Evolutionary conservation across 2,113 vertebrate species (phyloP).

Genomic region (Bubo blakistoni): DNA sequence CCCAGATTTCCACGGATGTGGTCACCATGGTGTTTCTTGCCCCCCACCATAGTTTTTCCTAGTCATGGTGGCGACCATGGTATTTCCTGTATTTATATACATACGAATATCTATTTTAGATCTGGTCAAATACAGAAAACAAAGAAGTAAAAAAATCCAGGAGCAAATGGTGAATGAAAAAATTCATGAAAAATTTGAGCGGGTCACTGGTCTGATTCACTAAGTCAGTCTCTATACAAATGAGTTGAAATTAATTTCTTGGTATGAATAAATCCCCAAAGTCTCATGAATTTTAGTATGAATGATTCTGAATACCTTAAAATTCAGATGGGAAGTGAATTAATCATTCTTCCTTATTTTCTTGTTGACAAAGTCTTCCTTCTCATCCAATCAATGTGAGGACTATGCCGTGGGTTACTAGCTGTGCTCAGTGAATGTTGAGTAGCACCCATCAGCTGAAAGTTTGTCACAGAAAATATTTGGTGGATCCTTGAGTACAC

Average conservation of each 20-base stretch:
- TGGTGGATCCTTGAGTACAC: neutral
- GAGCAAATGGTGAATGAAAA: neutral
- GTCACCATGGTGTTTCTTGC: neutral
- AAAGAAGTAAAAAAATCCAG: neutral
- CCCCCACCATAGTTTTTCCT: neutral
- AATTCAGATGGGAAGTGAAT: slow-evolving; percentile 11
- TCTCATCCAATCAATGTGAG: neutral
- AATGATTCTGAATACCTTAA: neutral
- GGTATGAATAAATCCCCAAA: neutral
- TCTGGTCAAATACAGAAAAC: neutral
- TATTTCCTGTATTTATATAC: neutral
- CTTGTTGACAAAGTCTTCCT: slow-evolving; percentile 22
- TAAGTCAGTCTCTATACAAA: neutral
- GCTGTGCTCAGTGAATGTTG: neutral
- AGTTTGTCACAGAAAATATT: slow-evolving; percentile 29
- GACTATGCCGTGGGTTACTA: neutral
- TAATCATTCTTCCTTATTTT: slow-evolving; percentile 34
- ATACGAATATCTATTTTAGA: neutral
- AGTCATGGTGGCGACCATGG: neutral
- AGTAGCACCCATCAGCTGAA: slow-evolving; percentile 20
- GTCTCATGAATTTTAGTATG: slow-evolving; percentile 14
- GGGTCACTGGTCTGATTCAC: neutral
- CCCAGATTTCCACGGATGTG: neutral
- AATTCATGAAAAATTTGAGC: neutral
- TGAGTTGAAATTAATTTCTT: neutral